These are phyloP conservation scores for Engystomops pustulosus DNA, from an alignment of 2,113 vertebrate genomes.

Conservation along the genomic window DNA sequence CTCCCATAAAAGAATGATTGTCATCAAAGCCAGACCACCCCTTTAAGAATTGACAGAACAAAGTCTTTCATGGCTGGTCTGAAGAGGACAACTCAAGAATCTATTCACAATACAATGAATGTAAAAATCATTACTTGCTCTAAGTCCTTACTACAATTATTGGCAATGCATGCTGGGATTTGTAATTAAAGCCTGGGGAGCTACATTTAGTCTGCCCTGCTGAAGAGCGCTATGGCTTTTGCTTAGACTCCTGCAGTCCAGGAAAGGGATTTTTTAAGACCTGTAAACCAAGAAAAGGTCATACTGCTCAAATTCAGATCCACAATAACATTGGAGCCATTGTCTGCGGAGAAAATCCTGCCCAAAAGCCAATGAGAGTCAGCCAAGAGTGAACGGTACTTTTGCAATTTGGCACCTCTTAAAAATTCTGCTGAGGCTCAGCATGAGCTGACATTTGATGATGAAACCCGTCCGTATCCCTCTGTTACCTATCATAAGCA, in stretches of 20 bases:
- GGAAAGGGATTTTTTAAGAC: slow-evolving; percentile 43
- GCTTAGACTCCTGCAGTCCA: slow-evolving; percentile 25
- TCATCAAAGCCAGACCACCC: neutral
- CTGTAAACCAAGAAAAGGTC: slow-evolving; percentile 48
- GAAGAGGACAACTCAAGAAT: neutral
- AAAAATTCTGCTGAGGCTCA: slow-evolving; percentile 18
- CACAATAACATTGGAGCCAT: slow-evolving; percentile 48
- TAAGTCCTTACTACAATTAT: neutral
- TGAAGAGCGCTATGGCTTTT: slow-evolving; percentile 5
- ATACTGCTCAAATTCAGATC: slow-evolving; percentile 33
- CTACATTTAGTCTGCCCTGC: neutral
- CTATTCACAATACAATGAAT: neutral
- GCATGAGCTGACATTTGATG: slow-evolving; percentile 21
- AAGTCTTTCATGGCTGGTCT: neutral
- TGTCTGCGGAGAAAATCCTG: slow-evolving; percentile 47
- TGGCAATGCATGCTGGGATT: slow-evolving; percentile 5
- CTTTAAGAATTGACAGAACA: neutral
- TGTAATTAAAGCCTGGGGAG: neutral
- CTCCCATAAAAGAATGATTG: neutral
- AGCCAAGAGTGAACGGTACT: slow-evolving; percentile 54
- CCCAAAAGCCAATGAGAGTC: slow-evolving; percentile 31
- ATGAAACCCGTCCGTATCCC: slow-evolving; percentile 3
- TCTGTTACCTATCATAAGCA: slow-evolving; percentile 31
- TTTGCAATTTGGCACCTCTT: slow-evolving; percentile 49
- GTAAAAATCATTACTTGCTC: neutral